Conservation (phyloP, 2,797 vertebrate species). For the Sibirionetta formosa region DNA sequence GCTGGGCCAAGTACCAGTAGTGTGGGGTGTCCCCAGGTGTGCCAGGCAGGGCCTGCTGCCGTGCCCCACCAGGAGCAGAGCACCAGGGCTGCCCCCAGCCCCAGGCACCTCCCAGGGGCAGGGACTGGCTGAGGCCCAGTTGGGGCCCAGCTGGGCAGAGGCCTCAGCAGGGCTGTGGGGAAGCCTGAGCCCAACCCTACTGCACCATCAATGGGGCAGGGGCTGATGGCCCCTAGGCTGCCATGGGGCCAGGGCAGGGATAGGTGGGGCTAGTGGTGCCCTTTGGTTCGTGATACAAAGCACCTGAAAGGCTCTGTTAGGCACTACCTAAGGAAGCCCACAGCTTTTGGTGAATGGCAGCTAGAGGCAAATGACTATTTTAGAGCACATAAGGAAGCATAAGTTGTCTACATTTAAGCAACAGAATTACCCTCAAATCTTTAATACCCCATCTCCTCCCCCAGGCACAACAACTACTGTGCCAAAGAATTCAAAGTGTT, state of each 20-base stretch:
- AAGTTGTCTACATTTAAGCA: background rate
- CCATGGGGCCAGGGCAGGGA: too few species aligned
- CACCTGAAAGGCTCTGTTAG: background rate
- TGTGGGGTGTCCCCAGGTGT: accelerated
- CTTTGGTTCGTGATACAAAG: accelerated
- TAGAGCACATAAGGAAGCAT: background rate
- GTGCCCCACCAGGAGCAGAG: background rate
- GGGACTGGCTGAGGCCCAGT: background rate
- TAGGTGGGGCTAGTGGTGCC: accelerated
- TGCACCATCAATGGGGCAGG: accelerated
- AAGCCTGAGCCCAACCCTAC: background rate
- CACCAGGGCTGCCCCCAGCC: background rate
- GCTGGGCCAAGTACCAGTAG: accelerated
- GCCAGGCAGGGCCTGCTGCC: background rate
- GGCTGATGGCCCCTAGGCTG: background rate
- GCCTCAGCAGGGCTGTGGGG: background rate
- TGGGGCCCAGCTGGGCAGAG: too few species aligned
- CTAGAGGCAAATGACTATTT: background rate
- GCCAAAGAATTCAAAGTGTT: background rate
- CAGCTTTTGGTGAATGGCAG: background rate
- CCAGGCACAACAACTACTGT: background rate
- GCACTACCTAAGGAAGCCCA: accelerated
- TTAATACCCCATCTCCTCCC: background rate
- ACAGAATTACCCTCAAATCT: background rate
- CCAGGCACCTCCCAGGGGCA: background rate